phyloP scores from a whole-genome alignment of 2,888 invertebrate species.

The Trissolcus japonicus region DNA sequence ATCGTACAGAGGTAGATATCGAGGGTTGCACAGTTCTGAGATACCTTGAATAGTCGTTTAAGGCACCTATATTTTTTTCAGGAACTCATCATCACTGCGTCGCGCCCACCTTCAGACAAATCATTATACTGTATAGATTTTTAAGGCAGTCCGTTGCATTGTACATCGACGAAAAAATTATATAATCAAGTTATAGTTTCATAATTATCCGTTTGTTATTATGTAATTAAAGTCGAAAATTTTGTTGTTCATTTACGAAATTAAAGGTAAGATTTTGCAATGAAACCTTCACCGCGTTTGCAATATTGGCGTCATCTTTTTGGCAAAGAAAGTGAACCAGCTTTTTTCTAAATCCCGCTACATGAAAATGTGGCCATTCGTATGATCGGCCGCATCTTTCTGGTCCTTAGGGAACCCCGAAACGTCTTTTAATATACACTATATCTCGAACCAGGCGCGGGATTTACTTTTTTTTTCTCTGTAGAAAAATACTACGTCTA shows the following conservation, averaged over 20 bases:
- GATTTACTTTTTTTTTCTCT: slow-evolving; percentile 63
- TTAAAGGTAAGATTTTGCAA: too few relatives aligned
- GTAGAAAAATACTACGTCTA: slow-evolving; percentile 48
- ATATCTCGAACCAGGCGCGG: slow-evolving; percentile 71
- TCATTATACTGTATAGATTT: background rate
- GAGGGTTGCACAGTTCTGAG: slow-evolving; percentile 49
- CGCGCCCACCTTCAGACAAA: background rate
- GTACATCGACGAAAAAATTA: background rate
- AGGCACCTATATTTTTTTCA: slow-evolving; percentile 39
- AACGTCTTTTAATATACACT: slow-evolving; percentile 77
- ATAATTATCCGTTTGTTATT: too few relatives aligned
- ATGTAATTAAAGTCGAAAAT: too few relatives aligned
- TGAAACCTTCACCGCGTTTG: slow-evolving; percentile 9
- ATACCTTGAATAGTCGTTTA: slow-evolving; percentile 21
- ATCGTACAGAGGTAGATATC: slow-evolving; percentile 43
- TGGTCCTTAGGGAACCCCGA: slow-evolving; percentile 64
- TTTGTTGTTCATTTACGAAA: too few relatives aligned
- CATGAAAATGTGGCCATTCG: slow-evolving; percentile 75
- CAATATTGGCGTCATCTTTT: slow-evolving; percentile 57
- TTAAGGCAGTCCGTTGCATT: background rate
- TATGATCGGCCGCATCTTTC: slow-evolving; percentile 73
- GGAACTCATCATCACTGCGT: slow-evolving; percentile 11
- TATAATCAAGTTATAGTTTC: background rate
- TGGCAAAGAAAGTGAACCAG: slow-evolving; percentile 63
- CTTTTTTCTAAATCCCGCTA: slow-evolving; percentile 66